Percentiles rank a stretch among this genome's conserved stretches.
Conservation (phyloP, 2,797 vertebrate genomes). For the Sebastolobus alascanus region DNA sequence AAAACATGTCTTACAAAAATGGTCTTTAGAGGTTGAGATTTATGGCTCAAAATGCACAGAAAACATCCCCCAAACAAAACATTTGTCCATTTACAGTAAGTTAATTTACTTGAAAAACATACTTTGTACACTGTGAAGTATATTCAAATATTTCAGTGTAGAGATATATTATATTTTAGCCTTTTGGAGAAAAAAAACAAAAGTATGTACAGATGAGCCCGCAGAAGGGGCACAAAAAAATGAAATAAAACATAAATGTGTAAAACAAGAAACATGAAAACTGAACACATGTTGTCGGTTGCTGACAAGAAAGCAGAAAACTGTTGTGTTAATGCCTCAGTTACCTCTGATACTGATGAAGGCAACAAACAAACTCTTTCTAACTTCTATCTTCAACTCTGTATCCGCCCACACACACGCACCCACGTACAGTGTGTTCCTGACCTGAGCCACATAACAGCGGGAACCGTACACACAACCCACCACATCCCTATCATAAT, state of each 20-base stretch:
- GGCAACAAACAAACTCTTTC: constrained; percentile 24
- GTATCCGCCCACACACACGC: constrained; percentile 26
- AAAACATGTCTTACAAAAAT: neutral
- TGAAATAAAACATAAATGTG: neutral
- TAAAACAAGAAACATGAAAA: neutral
- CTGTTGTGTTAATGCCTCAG: neutral
- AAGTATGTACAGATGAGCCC: no score
- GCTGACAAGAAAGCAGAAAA: neutral
- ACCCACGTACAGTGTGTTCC: constrained; percentile 36
- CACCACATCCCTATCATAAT: constrained; percentile 75
- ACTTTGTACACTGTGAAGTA: neutral
- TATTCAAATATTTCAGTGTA: neutral
- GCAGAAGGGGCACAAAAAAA: no score
- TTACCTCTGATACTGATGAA: neutral
- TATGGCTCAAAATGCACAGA: neutral
- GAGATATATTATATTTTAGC: neutral
- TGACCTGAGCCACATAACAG: constrained; percentile 67
- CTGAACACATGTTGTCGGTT: neutral
- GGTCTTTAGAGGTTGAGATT: neutral
- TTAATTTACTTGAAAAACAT: neutral
- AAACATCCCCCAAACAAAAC: neutral
- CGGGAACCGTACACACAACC: constrained; percentile 39
- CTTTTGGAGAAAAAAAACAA: neutral
- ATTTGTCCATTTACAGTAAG: neutral
- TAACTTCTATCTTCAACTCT: constrained; percentile 8